Base-by-base conservation (phyloP, 1,140 invertebrate species). In the Laupala kohalensis region DNA sequence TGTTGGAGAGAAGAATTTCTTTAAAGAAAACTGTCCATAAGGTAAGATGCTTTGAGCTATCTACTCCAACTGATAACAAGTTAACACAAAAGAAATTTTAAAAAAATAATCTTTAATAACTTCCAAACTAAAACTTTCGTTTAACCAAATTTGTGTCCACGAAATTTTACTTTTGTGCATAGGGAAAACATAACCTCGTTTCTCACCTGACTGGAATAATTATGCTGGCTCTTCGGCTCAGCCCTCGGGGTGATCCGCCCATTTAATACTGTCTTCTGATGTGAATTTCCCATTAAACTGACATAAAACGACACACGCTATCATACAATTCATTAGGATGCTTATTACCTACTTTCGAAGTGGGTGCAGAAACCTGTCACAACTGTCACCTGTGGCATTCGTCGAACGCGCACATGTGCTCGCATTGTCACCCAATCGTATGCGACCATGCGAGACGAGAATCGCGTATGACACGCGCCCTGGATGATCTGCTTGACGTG, bases 251-350 rank as follows among this genome's bases (percentile, higher is more conserved):
- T 70, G 9, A 26, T 27, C 13, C 29, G n/a, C 13, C 13, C 26
- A 27, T 64, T 30, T 24, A 19, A 5, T 63, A 9, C 23, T 12
- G 26, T 25, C n/a, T 70, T 70, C n/a, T 19, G 9, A 28, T 53
- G 53, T 25, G 69, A 70, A 24, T 70, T 70, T 26, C 69, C 69
- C 69, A 70, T 70, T 70, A 70, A 70, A 19, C n/a, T 53, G 9
- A 53, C 19, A 53, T 53, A 19, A 9, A 19, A 9, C 9, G 1
- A 53, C 9, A 53, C 19, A 19, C 37, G 9, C 9, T 0, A 53
- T 0, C 9, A 19, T 19, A 53, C 19, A 53, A 53, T 53, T 53
- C 9, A 13, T 53, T 53, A 53, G 19, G 9, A 13, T 19, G 37
- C 9, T 53, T 53, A 19, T 53, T 53, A 53, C 37, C 37, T 53